Base-by-base conservation (phyloP, 2,797 vertebrate genomes). In the Cossypha dichroa region DNA sequence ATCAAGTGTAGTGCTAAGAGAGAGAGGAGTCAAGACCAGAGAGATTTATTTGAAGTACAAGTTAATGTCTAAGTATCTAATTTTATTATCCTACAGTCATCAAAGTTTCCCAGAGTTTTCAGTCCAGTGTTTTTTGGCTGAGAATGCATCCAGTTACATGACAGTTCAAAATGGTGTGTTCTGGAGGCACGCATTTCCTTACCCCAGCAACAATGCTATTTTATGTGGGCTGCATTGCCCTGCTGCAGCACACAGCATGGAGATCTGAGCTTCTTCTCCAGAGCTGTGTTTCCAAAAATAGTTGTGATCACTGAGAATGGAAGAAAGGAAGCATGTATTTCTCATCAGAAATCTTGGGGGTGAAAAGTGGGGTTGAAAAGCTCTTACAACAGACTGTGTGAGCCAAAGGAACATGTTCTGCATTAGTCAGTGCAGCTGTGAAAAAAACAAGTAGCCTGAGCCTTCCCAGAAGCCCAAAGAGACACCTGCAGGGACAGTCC, bases 181-280 rank as follows among this genome's bases (percentile, higher is more conserved):
- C 54, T 86, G 69, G 49, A 13, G 56, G 25, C 5, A 28, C n/a
- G 36, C 1, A 5, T 74, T 78, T 72, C 21, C 56, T 92, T 91
- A 8, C 15, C 22, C 8, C 9, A 8, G 1, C 10, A 40, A 10
- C 0, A 1, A 26, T 18, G 23, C 3, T 38, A 1, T 45, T 73
- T 88, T 38, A 14, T 19, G 6, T 81, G n/a, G 18, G 15, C 31
- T 3, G 3, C 0, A 0, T 22, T 63, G n/a, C 46, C 59, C 31
- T 82, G 19, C n/a, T 0, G 0, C 22, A 80, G 22, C 45, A 54
- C 8, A 31, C 13, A 75, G 15, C 51, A 31, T 4, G 9, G 34
- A 75, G 33, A 36, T 28, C 25, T 41, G 69, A 84, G 11, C 31
- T 72, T 34, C 70, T 72, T 78, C 49, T 72, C 38, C 13, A 66